Conservation (phyloP, 2,113 vertebrate species). For the Centrocercus urophasianus region DNA sequence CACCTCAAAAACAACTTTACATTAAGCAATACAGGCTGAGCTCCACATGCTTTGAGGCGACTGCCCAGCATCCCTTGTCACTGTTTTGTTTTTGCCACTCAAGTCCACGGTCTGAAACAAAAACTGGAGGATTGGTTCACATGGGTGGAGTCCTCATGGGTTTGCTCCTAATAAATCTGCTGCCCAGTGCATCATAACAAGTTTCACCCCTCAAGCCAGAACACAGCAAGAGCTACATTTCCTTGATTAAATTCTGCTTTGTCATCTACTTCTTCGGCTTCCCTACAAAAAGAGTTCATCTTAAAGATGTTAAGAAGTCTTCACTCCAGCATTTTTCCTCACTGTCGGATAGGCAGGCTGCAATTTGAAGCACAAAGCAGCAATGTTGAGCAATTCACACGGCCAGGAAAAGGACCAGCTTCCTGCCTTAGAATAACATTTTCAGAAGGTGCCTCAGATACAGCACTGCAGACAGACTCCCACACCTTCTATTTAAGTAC, state of each 20-base stretch:
- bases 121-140: background rate
- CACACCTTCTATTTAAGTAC: background rate
- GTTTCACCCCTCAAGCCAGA: background rate
- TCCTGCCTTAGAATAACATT: conserved; percentile 30
- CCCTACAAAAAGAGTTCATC: background rate
- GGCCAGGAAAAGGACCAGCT: conserved; percentile 27
- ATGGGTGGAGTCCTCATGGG: conserved; percentile 7
- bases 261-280: background rate
- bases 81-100: background rate
- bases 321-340: background rate
- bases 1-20: background rate
- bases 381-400: background rate
- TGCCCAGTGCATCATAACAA: background rate
- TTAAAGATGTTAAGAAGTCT: background rate
- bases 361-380: background rate
- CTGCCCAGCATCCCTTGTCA: background rate
- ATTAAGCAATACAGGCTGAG: background rate
- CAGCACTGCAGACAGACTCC: conserved; percentile 16
- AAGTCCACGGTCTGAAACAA: background rate
- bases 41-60: background rate
- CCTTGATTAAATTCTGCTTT: background rate
- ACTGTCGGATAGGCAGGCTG: background rate
- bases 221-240: background rate
- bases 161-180: conserved; percentile 21
- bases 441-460: conserved; percentile 39